Base-by-base conservation (phyloP, 23 tunicate genomes). In the Diplosoma virens region DNA sequence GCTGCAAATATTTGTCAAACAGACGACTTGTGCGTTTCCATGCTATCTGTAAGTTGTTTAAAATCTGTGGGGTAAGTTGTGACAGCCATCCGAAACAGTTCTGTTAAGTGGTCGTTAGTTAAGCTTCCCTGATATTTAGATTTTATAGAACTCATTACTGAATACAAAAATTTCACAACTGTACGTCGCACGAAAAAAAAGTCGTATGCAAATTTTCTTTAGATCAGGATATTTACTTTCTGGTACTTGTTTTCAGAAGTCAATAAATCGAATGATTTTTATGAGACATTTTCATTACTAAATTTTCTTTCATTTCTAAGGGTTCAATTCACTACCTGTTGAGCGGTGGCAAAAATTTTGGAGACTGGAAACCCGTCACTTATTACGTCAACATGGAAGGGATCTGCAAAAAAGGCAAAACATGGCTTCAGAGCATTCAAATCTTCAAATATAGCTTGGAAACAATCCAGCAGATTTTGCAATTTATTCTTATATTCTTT, bases 371-470 rank as follows among this genome's bases (percentile, higher is more conserved):
- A 9, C 16, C 65, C 65, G 26, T 58, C 65, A 58, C 65, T 58
- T 6, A 58, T 58, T 58, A n/a, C 65, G 65, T 58, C 20, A 58
- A 58, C 65, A 58, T 58, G 65, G 50, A 58, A n/a, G 21, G 65
- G 65, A 58, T 58, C 65, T 5, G 65, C 65, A 9, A 58, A 9
- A 58, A 41, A 58, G 65, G 65, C 65, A 58, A 58, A n/a, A n/a
- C 65, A 58, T 58, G 24, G 21, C 65, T 58, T n/a, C 65, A 58
- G 26, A 58, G 21, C 26, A 58, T 58, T 11, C 21, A 58, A 58
- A 58, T 58, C 65, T 58, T 58, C 65, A 58, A 58, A 58, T 58
- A 17, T 58, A 58, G 65, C 65, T 58, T 58, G 65, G 65, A 58
- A 58, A 58, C 65, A 9, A 58, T 58, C 11, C 50, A 41, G 50